phyloP scores from a whole-genome alignment of 2,113 vertebrate genomes.

The Chlorodrepanis virens region DNA sequence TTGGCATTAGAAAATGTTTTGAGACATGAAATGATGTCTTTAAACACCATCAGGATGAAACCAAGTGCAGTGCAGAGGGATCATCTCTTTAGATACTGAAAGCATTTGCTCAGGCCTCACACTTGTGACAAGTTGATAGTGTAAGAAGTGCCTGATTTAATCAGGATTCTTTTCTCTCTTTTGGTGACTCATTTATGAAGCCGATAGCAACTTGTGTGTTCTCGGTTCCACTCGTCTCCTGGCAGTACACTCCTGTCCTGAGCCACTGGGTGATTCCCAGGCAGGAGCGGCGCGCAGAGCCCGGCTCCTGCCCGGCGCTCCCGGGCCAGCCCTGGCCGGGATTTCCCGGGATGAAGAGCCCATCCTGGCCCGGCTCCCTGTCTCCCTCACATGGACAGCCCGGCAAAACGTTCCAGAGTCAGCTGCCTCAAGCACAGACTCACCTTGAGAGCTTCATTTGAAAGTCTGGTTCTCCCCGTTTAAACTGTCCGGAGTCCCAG shows the following conservation, averaged over 20 bases:
- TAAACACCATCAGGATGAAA: not conserved
- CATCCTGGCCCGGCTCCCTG: not conserved
- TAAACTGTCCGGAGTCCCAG: not conserved
- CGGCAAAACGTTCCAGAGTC: not conserved
- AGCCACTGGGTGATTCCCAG: not conserved
- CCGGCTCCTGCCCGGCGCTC: not conserved
- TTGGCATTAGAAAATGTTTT: conserved; percentile 7
- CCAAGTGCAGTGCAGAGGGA: not conserved
- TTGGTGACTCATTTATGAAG: not conserved
- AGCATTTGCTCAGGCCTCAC: not conserved
- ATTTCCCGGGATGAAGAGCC: not conserved
- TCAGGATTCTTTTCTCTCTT: not conserved
- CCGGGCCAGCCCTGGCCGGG: not conserved
- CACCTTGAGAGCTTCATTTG: not conserved
- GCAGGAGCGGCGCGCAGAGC: not conserved
- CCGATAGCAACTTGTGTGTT: not conserved
- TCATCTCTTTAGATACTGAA: not conserved
- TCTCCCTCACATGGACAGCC: not conserved
- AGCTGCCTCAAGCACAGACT: not conserved
- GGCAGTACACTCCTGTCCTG: not conserved
- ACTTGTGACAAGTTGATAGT: not conserved
- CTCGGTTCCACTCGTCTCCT: not conserved
- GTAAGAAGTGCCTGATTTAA: not conserved
- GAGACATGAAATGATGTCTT: not conserved
- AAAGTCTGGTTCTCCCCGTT: not conserved